phyloP scores from a whole-genome alignment of 2,797 vertebrate species.

The Chelmon rostratus region DNA sequence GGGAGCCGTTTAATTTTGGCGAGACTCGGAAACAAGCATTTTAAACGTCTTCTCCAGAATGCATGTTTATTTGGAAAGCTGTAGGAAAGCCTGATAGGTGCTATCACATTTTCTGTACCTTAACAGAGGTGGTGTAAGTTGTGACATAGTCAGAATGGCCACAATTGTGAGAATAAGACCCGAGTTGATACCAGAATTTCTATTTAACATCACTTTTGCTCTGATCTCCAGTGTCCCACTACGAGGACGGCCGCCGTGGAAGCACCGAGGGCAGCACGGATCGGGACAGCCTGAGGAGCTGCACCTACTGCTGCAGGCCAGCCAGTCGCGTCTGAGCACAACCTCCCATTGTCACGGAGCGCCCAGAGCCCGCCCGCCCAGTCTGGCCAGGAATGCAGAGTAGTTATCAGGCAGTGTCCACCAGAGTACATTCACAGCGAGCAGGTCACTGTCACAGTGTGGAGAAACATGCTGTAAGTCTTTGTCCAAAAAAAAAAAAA shows the following conservation, averaged over 20 bases:
- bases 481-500: constrained; percentile 28
- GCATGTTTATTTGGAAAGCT: background rate
- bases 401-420: constrained; percentile 72
- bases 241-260: constrained; percentile 85
- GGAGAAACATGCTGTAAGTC: constrained; percentile 39
- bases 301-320: constrained; percentile 89
- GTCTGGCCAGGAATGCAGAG: constrained; percentile 85
- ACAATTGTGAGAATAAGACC: no score
- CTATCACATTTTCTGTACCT: background rate
- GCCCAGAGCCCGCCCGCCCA: constrained; percentile 73
- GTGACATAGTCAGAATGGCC: background rate
- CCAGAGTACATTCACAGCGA: constrained; percentile 66
- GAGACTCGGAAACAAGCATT: background rate
- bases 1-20: background rate
- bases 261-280: constrained; percentile 83
- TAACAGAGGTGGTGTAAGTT: background rate
- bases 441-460: constrained; percentile 50
- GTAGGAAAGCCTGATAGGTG: background rate
- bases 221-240: constrained; percentile 82
- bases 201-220: constrained; percentile 1
- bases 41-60: background rate
- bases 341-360: constrained; percentile 51
- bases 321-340: constrained; percentile 86
- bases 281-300: constrained; percentile 87
- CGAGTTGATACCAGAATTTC: background rate